These are phyloP conservation scores for Cantharis rufa DNA, from an alignment of 2,888 invertebrate species.

Conservation along the genomic window DNA sequence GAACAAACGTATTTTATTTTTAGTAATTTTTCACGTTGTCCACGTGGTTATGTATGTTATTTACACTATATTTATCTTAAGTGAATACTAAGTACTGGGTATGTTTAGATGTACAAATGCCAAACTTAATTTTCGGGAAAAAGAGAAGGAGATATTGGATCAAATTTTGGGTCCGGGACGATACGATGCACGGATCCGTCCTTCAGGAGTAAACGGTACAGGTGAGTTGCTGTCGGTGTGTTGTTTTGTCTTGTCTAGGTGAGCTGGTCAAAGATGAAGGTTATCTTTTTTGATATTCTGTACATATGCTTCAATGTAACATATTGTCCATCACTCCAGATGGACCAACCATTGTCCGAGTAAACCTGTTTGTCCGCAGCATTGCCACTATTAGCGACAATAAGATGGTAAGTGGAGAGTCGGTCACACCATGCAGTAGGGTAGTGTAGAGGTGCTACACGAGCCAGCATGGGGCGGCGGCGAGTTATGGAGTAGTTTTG, in stretches of 20 bases:
- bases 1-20: slow-evolving; percentile 48
- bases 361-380: slow-evolving; percentile 98
- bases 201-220: slow-evolving; percentile 92
- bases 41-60: slow-evolving; percentile 59
- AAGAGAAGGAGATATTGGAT: slow-evolving; percentile 92
- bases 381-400: slow-evolving; percentile 98
- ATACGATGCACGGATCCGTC: slow-evolving; percentile 91
- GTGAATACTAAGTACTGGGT: background rate
- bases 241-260: slow-evolving; percentile 32
- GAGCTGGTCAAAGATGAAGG: slow-evolving; percentile 23
- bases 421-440: slow-evolving; percentile 49
- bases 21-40: slow-evolving; percentile 54
- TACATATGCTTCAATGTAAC: slow-evolving; percentile 51
- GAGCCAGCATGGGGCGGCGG: slow-evolving; percentile 51
- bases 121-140: slow-evolving; percentile 90
- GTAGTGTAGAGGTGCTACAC: slow-evolving; percentile 52
- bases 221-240: slow-evolving; percentile 63
- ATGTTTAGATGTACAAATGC: slow-evolving; percentile 71
- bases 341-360: slow-evolving; percentile 95
- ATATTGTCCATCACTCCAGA: slow-evolving; percentile 65
- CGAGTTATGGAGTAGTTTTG: slow-evolving; percentile 35
- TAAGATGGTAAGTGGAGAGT: slow-evolving; percentile 90
- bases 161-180: slow-evolving; percentile 88
- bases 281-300: slow-evolving; percentile 45
- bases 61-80: slow-evolving; percentile 8